Evolutionary conservation across 92 coral and sea anemone genomes (phyloP), one percentile per base, ranked within the genome.

Genomic region (Phenganax subtilis): DNA sequence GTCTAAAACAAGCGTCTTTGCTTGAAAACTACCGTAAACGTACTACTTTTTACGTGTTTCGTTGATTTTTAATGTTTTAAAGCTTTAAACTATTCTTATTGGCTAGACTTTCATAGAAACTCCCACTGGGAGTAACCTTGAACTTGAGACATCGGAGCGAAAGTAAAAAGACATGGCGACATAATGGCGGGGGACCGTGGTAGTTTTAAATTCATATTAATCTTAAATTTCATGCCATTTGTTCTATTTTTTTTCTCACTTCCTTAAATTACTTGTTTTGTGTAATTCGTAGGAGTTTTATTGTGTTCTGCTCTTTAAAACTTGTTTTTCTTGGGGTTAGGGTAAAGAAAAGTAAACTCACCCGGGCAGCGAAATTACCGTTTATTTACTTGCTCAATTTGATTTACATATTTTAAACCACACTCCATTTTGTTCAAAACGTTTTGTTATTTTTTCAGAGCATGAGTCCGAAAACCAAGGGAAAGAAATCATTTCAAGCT

Each of bases 401-500:
- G 47, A 37, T 37, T 37, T 37, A 37, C 47, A 37, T 20, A 59
- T 1, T 14, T 59, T 7, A 14, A 59, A 20, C 25, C 7, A 3
- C 25, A 14, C 65, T 59, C 65, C 65, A 17, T 44, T 28, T 65
- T 65, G 9, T 28, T 65, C 3, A 28, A 65, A 17, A 10, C 30
- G 27, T 65, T 73, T 53, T 6, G 10, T 65, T 69, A 10, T 65
- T 54, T 79, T 20, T 52, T 63, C 74, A 79, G 83, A 16, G 58
- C 51, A 17, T 63, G 37, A 61, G 58, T 51, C 83, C 74, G 17
- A 79, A 79, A 28, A 65, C 61, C 16, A 79, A 65, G 55, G 74
- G 73, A n/a, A 79, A 79, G 62, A 79, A 79, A 52, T 63, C 83
- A 20, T 64, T 63, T 29, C 67, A 67, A 8, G 12, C 67, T 65